Evolutionary conservation across 2,797 vertebrate species (phyloP), one percentile per base, ranked within the genome.

Genomic region (Acropternis orthonyx): DNA sequence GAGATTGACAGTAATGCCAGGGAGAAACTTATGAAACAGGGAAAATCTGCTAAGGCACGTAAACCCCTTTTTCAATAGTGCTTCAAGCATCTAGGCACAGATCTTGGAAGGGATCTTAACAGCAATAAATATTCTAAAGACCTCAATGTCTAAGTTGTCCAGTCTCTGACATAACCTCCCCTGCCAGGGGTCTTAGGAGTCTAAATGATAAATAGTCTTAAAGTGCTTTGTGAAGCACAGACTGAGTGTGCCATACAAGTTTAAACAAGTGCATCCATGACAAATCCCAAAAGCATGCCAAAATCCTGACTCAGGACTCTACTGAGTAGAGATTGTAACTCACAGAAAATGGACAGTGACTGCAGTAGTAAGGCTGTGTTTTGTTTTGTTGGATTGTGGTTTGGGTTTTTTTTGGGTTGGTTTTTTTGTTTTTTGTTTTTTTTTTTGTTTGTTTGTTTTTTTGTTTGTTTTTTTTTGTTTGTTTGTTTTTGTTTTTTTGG

Each of bases 1-100:
- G 81, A 80, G 91, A 95, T 58, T 94, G 92, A 87, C 85, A 95
- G 55, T 73, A 94, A 89, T 67, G 67, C 65, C 55, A 84, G 52
- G 9, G 18, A 84, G 63, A 88, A 94, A 74, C 72, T 84, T 78
- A 91, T 30, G 55, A 91, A 88, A 63, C 59, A 81, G 55, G 73
- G 44, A 20, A 93, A 88, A 88, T 79, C 83, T 92, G 71, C 79
- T 66, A 94, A 94, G 68, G 71, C 79, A 93, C 3, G 0, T 76
- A 94, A 81, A 77, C 18, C 22, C 43, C 59, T 28, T 93, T 90
- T 92, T 43, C 41, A 74, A 68, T 20, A 85, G 14, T 26, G 77
- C 88, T 77, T 93, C 58, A 62, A 95, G 88, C 77, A 85, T n/a
- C 62, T 73, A 72, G 69, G 66, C n/a, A 72, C 68, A 92, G 79